Evolutionary conservation across 2,113 vertebrate species (phyloP), one percentile per base, ranked within the genome.

Genomic region (Cisticola juncidis): DNA sequence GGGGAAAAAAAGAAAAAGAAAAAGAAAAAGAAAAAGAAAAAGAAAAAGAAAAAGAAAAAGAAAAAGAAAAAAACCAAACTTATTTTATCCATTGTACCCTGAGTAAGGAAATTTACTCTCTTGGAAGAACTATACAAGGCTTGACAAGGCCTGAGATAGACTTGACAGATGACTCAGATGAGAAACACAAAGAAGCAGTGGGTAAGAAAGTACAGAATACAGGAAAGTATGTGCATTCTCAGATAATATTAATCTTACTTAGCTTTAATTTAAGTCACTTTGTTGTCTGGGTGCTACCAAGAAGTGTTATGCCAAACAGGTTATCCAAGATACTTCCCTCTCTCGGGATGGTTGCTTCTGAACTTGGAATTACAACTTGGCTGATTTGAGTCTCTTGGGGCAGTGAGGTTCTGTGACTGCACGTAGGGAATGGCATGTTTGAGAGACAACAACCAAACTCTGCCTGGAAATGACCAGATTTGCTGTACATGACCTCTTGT

Each of bases 61-160:
- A 17, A 78, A 69, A 51, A 6, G 47, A 94, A 89, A 40, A 20
- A 45, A 65, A 70, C 33, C 13, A 84, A 58, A 54, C 16, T 69
- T 69, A 36, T 82, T 87, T 87, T 65, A 90, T 71, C 35, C 74
- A 58, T 22, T 28, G 40, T 70, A 83, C 38, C 31, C 23, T 62
- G 35, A 70, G 33, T 73, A 88, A 90, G 51, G 38, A 90, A 83
- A 88, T 78, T 35, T 26, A 73, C 29, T 62, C 3, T 77, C 47
- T 82, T 73, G 44, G 71, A 64, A 88, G 79, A 95, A 48, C 58
- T 69, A n/a, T 36, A 35, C 29, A 73, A 81, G 58, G 45, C 62
- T 94, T 90, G 86, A 88, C 78, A 94, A 82, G 54, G 40, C 40
- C 76, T 91, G 74, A 87, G 89, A 65, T 44, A 89, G 84, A 61